Percentiles rank a stretch among this genome's conserved stretches.
Evolutionary conservation across 2,797 vertebrate species (phyloP).

Genomic region (Gymnothorax reevesii): DNA sequence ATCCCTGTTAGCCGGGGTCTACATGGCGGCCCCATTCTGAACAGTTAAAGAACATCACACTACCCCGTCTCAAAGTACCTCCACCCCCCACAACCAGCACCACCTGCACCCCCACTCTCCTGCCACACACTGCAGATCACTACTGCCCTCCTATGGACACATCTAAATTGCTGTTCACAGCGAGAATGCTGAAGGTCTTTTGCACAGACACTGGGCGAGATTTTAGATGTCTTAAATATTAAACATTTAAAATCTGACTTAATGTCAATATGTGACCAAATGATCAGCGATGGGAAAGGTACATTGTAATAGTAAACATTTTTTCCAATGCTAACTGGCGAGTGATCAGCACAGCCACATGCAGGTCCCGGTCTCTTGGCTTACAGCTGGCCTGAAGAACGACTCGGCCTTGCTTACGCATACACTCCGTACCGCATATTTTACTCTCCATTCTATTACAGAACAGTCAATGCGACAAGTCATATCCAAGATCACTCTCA

Average conservation of each 20-base stretch:
- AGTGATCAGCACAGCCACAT: background rate
- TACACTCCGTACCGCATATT: background rate
- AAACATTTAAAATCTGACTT: background rate
- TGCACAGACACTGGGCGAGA: background rate
- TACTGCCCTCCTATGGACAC: conserved; percentile 90
- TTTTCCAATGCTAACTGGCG: background rate
- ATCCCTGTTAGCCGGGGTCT: conserved; percentile 5
- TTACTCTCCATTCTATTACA: background rate
- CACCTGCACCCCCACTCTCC: background rate
- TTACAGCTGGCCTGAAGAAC: background rate
- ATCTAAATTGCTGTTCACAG: conserved; percentile 46
- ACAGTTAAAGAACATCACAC: conserved; percentile 32
- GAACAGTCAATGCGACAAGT: background rate
- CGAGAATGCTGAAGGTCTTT: background rate
- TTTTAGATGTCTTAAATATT: background rate
- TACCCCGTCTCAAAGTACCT: background rate
- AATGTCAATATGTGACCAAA: background rate
- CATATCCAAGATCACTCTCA: background rate
- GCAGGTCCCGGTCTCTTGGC: background rate
- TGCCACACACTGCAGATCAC: conserved; percentile 60
- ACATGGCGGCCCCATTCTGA: conserved; percentile 30
- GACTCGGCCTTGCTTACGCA: background rate
- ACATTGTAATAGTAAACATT: background rate
- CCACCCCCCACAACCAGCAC: background rate
- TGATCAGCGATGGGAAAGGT: no score